phyloP scores from a whole-genome alignment of 2,797 vertebrate species.

The Hapalemur alaotrensis region DNA sequence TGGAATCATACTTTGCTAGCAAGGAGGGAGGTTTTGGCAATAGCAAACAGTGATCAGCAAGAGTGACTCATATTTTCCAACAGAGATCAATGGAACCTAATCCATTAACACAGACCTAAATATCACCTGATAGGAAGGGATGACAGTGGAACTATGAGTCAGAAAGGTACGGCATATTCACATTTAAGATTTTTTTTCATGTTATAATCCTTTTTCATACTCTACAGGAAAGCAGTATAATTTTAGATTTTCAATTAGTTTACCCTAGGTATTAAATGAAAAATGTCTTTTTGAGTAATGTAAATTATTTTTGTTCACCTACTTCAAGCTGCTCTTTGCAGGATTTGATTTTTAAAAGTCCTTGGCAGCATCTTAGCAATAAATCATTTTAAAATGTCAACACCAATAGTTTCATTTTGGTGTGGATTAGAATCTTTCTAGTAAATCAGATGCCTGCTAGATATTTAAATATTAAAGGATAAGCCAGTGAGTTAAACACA shows the following conservation, averaged over 20 bases:
- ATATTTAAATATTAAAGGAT: conserved; percentile 70
- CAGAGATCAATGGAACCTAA: conserved; percentile 84
- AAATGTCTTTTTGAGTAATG: conserved; percentile 76
- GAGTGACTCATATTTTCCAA: conserved; percentile 85
- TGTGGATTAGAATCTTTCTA: conserved; percentile 53
- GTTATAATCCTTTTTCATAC: conserved; percentile 78
- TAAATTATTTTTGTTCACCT: conserved; percentile 77
- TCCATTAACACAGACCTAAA: conserved; percentile 81
- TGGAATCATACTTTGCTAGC: conserved; percentile 85
- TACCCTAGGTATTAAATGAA: conserved; percentile 78
- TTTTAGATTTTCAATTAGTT: conserved; percentile 84
- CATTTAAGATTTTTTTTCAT: conserved; percentile 78
- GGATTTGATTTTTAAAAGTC: conserved; percentile 76
- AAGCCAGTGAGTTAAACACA: conserved; percentile 49
- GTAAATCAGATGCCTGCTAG: conserved; percentile 68
- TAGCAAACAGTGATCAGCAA: conserved; percentile 82
- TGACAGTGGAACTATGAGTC: conserved; percentile 72
- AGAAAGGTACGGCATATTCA: conserved; percentile 71
- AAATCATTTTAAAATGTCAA: conserved; percentile 76
- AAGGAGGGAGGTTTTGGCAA: conserved; percentile 83
- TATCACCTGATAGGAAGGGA: conserved; percentile 81
- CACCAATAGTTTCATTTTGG: conserved; percentile 68
- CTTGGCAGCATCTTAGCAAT: conserved; percentile 69
- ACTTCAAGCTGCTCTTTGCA: conserved; percentile 71
- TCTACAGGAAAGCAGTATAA: conserved; percentile 77